Evolutionary conservation across 2,113 vertebrate genomes (phyloP), one percentile per base, ranked within the genome.

Genomic region (Anthoscopus minutus): DNA sequence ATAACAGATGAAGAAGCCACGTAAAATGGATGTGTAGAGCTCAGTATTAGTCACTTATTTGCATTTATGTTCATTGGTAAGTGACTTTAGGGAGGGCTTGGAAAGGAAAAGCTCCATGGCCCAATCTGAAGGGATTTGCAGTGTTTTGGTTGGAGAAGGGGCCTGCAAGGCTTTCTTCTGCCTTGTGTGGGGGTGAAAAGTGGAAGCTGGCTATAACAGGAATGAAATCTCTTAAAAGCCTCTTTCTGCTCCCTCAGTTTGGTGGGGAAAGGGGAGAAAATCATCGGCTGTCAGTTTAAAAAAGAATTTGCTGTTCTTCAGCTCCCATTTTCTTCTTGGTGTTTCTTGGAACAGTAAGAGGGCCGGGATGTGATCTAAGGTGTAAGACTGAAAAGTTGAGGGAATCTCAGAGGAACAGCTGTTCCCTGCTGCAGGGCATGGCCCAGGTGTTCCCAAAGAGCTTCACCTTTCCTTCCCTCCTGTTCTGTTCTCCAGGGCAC

Each of bases 401-500:
- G 33, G 4, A 4, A 7, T 67, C 70, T 72, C 22, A 31, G 14
- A 71, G 31, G 16, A 79, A 2, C 6, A 82, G 44, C 48, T 9
- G 57, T 45, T 87, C 44, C 56, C 37, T 71, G 28, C 81, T 38
- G 57, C 30, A 27, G 40, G 65, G 33, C 28, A 2, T 1, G 27
- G 54, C 1, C 17, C 22, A 37, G 57, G 44, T 84, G 62, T 27
- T 35, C 4, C 11, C 64, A 7, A 0, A 2, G 15, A 37, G 20
- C 1, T 38, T 86, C 44, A 45, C 61, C 45, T 73, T 57, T 10
- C 58, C 77, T 30, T 38, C 57, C 48, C 73, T 79, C 73, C 3
- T 1, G 21, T 8, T 27, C n/a, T 0, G 0, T 11, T 42, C 33
- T 50, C 33, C 47, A 7, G 60, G 73, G 40, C 8, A 0, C 8